A percentile compares a stretch with the other conserved stretches of the same genome.
phyloP scores from a whole-genome alignment of 2,113 vertebrate species.

The Plecotus auritus region DNA sequence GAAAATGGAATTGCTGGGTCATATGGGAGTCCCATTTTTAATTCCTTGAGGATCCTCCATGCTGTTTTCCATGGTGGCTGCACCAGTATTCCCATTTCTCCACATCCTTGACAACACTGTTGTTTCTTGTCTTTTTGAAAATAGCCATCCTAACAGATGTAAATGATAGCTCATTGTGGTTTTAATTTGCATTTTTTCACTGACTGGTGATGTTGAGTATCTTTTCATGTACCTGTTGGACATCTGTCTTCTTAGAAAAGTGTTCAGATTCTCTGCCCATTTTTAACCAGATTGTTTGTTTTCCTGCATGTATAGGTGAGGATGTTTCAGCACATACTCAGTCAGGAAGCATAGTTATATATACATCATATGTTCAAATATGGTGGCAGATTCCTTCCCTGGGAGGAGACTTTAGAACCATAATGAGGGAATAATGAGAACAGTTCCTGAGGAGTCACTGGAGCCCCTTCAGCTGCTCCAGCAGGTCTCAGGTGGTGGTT shows the following conservation, averaged over 20 bases:
- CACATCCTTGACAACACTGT: neutral
- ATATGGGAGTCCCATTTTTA: neutral
- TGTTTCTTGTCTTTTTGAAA: neutral
- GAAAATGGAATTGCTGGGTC: neutral
- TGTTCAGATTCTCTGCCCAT: neutral
- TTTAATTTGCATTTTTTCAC: neutral
- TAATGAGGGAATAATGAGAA: neutral
- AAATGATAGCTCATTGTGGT: neutral
- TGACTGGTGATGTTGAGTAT: neutral
- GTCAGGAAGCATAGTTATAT: neutral
- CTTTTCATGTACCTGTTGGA: neutral
- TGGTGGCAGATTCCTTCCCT: neutral
- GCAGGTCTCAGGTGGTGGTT: neutral
- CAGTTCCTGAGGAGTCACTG: neutral
- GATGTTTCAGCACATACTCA: neutral
- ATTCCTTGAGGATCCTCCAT: neutral
- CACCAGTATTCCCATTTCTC: neutral
- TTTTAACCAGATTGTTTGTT: neutral
- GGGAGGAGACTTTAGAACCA: neutral
- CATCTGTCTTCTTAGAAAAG: neutral
- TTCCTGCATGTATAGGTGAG: neutral
- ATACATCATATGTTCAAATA: neutral
- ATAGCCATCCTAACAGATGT: neutral
- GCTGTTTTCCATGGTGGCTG: neutral
- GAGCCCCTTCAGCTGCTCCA: neutral